Conservation (phyloP, 2,888 invertebrate genomes). For the Magallana nippona region DNA sequence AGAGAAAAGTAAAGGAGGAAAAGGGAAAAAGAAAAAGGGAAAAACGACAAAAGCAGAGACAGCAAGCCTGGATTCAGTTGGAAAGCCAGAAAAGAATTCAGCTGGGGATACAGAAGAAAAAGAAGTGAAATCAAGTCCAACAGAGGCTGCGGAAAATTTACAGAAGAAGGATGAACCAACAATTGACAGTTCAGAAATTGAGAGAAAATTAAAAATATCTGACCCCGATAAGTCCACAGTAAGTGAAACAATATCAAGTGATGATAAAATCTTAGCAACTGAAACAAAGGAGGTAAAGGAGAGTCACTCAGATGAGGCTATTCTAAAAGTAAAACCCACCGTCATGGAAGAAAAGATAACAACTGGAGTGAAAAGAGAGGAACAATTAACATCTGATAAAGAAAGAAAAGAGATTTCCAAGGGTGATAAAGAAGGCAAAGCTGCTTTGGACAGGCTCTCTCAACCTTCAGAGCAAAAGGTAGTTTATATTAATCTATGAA, state of each 20-base stretch:
- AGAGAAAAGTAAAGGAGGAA: conserved; percentile 35
- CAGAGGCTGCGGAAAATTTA: background rate
- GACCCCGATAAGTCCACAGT: background rate
- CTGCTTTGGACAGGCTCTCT: conserved; percentile 33
- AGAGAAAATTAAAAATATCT: background rate
- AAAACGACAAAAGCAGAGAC: conserved; percentile 23
- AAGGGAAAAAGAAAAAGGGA: conserved; percentile 41
- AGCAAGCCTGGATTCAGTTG: background rate
- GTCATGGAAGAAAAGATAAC: background rate
- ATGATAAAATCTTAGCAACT: background rate
- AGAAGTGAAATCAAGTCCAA: background rate
- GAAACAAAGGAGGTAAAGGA: background rate
- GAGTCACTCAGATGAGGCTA: background rate
- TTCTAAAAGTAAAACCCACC: background rate
- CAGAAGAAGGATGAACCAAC: conserved; percentile 18
- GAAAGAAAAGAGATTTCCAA: background rate
- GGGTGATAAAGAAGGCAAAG: background rate
- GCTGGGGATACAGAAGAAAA: conserved; percentile 17
- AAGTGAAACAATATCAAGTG: background rate
- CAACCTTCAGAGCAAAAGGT: conserved; percentile 30
- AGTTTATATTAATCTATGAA: background rate
- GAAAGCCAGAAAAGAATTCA: background rate
- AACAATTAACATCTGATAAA: background rate
- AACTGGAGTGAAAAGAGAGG: background rate
- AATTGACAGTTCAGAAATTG: background rate